These are phyloP conservation scores for Atractosteus spatula DNA, from an alignment of 2,113 vertebrate species.

Conservation along the genomic window DNA sequence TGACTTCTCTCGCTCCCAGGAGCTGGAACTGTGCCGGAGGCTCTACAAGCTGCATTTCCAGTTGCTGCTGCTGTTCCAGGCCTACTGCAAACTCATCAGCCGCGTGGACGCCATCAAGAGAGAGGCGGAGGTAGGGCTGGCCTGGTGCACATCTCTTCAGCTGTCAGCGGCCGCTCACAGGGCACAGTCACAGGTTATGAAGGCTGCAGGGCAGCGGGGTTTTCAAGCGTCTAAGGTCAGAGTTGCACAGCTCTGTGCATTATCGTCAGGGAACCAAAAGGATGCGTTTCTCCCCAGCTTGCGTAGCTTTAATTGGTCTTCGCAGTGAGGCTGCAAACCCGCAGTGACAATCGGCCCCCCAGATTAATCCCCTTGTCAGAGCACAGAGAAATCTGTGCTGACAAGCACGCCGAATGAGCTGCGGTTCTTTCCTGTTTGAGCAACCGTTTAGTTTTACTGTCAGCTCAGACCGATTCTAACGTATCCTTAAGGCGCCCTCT, in stretches of 20 bases:
- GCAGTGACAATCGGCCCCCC: slow-evolving; percentile 3
- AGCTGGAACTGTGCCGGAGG: slow-evolving; percentile 92
- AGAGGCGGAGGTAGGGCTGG: slow-evolving; percentile 82
- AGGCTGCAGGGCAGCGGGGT: background rate
- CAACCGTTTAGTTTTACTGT: background rate
- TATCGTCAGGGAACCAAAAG: background rate
- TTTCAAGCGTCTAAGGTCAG: background rate
- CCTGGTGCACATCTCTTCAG: background rate
- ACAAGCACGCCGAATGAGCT: background rate
- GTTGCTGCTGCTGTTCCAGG: slow-evolving; percentile 94
- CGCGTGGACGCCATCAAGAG: slow-evolving; percentile 89
- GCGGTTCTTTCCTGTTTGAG: background rate
- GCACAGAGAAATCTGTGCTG: background rate
- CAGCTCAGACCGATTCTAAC: background rate
- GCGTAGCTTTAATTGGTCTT: slow-evolving; percentile 20
- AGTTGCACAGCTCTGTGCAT: background rate
- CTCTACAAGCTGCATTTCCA: slow-evolving; percentile 98
- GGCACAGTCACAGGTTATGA: background rate
- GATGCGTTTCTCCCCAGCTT: background rate
- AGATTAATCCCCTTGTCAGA: background rate
- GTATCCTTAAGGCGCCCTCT: background rate
- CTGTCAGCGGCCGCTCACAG: background rate
- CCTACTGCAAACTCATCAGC: slow-evolving; percentile 94
- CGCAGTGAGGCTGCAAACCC: background rate
- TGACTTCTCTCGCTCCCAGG: slow-evolving; percentile 59